A percentile compares a stretch with the other conserved stretches of the same genome.
These are phyloP conservation scores for Conus canariensis DNA, from an alignment of 2,888 invertebrate species.

Conservation along the genomic window DNA sequence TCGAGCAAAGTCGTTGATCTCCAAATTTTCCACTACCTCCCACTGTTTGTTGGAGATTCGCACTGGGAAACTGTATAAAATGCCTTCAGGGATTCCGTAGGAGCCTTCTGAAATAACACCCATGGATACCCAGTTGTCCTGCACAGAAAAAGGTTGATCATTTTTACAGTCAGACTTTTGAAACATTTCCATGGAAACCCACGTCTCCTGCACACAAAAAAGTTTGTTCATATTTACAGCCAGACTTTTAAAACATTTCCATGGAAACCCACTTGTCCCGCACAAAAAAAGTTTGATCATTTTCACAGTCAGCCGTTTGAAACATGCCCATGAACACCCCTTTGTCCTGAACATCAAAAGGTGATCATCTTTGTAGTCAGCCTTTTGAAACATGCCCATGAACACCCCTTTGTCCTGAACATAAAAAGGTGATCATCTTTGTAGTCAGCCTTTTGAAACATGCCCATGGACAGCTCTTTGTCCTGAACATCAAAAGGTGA, in stretches of 20 bases:
- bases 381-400: no score
- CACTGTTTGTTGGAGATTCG: slow-evolving; percentile 85
- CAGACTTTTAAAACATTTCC: slow-evolving; percentile 80
- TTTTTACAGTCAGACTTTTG: no score
- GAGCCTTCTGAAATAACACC: slow-evolving; percentile 97
- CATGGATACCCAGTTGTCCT: slow-evolving; percentile 89
- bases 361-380: no score
- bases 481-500: slow-evolving; percentile 59
- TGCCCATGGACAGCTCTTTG: slow-evolving; percentile 90
- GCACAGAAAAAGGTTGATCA: neutral
- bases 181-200: no score
- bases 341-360: no score
- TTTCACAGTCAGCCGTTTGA: no score
- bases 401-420: no score
- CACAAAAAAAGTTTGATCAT: neutral
- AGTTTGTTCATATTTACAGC: no score
- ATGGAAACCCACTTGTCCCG: slow-evolving; percentile 87
- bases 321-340: no score
- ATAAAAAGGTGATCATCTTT: no score
- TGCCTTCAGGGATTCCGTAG: slow-evolving; percentile 92
- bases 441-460: no score
- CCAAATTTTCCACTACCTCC: slow-evolving; percentile 91
- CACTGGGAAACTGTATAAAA: slow-evolving; percentile 98
- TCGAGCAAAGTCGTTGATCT: slow-evolving; percentile 90
- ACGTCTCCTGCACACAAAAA: no score